Evolutionary conservation across 2,113 vertebrate genomes (phyloP), one percentile per base, ranked within the genome.

Genomic region (Syngnathoides biaculeatus): DNA sequence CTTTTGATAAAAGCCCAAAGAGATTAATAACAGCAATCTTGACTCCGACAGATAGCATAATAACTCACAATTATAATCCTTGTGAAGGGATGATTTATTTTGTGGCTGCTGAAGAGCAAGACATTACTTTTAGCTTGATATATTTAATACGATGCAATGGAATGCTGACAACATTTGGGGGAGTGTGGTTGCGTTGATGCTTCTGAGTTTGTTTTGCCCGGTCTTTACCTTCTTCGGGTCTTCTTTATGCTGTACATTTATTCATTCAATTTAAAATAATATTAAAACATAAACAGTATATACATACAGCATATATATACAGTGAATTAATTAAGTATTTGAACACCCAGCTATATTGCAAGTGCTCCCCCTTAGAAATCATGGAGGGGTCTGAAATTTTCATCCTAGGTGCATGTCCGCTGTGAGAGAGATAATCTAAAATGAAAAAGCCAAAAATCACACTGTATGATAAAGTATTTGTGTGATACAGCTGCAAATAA

Each of bases 61-160:
- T 43, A 43, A 26, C n/a, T 43, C 60, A 43, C 39, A 62, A 62
- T 62, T 62, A 62, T 43, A 62, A 42, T 62, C n/a, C n/a, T 43
- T 7, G 43, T 42, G 39, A 62, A 43, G 13, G 39, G 20, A 43
- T 43, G 39, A 43, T 62, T 62, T 62, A 26, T 62, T 40, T 43
- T 17, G 22, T 24, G 39, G 40, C 39, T 43, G 12, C 9, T 62
- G 22, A 19, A 61, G 39, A 62, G 12, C 60, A 62, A 62, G 60
- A 42, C 39, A 40, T 61, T 61, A 40, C 35, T 61, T 22, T 61
- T 22, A 61, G 22, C 38, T 58, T 9, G 22, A 7, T 24, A 20
- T 22, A 7, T 17, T 17, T 14, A 22, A 40, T 22, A 22, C 38
- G 3, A 17, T 61, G 35, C 7, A 62, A 62, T 13, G 4, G 38